Percentiles rank a stretch among this genome's conserved stretches.
phyloP scores from a whole-genome alignment of 2,888 invertebrate genomes.

The Metopia argyrocephala region DNA sequence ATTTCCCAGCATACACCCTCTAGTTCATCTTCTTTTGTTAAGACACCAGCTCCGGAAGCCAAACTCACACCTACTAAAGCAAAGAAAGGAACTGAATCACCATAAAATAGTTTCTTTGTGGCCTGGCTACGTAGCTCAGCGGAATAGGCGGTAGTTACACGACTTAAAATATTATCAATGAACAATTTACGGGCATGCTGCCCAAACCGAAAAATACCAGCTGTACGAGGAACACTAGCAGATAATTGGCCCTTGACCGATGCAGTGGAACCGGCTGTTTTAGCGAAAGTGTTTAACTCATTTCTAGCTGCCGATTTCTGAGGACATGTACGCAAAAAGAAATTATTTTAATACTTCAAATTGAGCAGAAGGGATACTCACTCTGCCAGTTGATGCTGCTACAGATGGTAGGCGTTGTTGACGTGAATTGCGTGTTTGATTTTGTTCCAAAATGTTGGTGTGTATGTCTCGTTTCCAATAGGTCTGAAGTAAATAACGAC shows the following conservation, averaged over 20 bases:
- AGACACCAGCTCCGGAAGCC: slow-evolving; percentile 85
- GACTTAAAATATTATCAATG: slow-evolving; percentile 84
- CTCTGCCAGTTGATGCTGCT: slow-evolving; percentile 72
- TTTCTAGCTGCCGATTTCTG: slow-evolving; percentile 48
- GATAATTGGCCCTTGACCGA: slow-evolving; percentile 50
- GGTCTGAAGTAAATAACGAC: slow-evolving; percentile 80
- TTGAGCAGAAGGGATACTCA: slow-evolving; percentile 67
- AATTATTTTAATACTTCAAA: neutral
- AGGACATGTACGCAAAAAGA: neutral
- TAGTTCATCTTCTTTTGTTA: slow-evolving; percentile 87
- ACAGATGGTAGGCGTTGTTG: slow-evolving; percentile 72
- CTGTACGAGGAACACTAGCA: slow-evolving; percentile 64
- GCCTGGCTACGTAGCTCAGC: slow-evolving; percentile 82
- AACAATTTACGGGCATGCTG: slow-evolving; percentile 84
- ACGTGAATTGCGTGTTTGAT: slow-evolving; percentile 71
- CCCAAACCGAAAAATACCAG: slow-evolving; percentile 80
- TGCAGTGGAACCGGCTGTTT: slow-evolving; percentile 52
- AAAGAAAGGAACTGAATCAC: slow-evolving; percentile 86
- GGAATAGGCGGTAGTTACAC: slow-evolving; percentile 84
- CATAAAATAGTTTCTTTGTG: slow-evolving; percentile 83
- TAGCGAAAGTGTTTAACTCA: slow-evolving; percentile 50
- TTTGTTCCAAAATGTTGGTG: slow-evolving; percentile 79
- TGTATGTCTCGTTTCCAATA: slow-evolving; percentile 80
- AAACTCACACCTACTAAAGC: slow-evolving; percentile 86
- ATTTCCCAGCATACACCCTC: slow-evolving; percentile 90